A percentile compares a stretch with the other conserved stretches of the same genome.
Conservation (phyloP, 2,888 invertebrate species). For the Hesperia comma region DNA sequence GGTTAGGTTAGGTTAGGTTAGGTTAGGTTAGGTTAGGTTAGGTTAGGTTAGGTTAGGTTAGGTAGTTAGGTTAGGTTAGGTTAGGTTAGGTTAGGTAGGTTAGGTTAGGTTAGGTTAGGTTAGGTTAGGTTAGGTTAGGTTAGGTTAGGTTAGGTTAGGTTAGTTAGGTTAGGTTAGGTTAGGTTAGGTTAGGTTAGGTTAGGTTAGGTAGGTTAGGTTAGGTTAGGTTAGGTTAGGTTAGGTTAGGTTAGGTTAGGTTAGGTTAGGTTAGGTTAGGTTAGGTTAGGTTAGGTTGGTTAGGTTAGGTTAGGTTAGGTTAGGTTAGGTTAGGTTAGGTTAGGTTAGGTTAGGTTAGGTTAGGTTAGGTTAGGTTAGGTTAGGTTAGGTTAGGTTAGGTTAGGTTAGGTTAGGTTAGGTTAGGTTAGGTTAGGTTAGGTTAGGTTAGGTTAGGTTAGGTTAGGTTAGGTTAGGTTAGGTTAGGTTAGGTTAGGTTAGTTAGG, state of each 20-base stretch:
- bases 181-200: conserved; percentile 48
- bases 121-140: conserved; percentile 46
- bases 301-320: no score
- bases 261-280: no score
- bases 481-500: conserved; percentile 40
- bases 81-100: no score
- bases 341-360: conserved; percentile 42
- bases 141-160: conserved; percentile 44
- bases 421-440: conserved; percentile 41
- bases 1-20: conserved; percentile 42
- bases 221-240: no score
- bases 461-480: conserved; percentile 32
- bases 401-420: conserved; percentile 43
- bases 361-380: conserved; percentile 42
- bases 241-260: no score
- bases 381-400: conserved; percentile 41
- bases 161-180: conserved; percentile 47
- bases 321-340: conserved; percentile 41
- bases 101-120: no score
- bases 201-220: no score
- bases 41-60: conserved; percentile 49
- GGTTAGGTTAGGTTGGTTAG: no score
- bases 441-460: conserved; percentile 35
- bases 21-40: conserved; percentile 42
- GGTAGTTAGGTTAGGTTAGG: no score